Evolutionary conservation across 2,113 vertebrate species (phyloP).

Genomic region (Symphodus melops): DNA sequence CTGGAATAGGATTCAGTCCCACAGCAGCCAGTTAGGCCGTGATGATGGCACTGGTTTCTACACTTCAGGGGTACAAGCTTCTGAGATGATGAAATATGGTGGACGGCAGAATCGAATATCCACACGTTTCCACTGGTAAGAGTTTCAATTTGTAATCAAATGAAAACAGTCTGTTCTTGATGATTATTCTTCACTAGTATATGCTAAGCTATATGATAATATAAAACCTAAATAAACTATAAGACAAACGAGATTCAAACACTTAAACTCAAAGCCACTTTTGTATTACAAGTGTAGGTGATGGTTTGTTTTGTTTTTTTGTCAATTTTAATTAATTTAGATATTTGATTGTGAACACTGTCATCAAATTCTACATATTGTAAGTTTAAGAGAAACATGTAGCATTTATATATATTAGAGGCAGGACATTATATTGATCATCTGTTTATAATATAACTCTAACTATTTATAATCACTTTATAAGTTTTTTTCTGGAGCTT

Average conservation of each 20-base stretch:
- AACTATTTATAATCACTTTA: too few relatives aligned
- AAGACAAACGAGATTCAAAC: background rate
- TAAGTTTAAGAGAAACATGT: too few relatives aligned
- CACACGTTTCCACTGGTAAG: background rate
- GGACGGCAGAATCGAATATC: background rate
- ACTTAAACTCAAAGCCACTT: background rate
- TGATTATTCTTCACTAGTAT: too few relatives aligned
- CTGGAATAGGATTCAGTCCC: conserved; percentile 49
- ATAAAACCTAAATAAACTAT: background rate
- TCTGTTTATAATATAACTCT: too few relatives aligned
- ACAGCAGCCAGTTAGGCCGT: conserved; percentile 32
- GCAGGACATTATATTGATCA: too few relatives aligned
- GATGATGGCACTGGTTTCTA: conserved; percentile 1
- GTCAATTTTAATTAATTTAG: too few relatives aligned
- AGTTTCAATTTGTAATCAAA: too few relatives aligned
- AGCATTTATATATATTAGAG: too few relatives aligned
- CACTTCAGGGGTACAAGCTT: background rate
- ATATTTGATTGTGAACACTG: too few relatives aligned
- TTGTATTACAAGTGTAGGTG: background rate
- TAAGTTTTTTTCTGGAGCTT: background rate
- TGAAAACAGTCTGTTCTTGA: too few relatives aligned
- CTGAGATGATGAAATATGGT: conserved; percentile 7
- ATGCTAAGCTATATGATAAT: too few relatives aligned
- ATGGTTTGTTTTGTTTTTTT: background rate
- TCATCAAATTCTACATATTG: too few relatives aligned